These are phyloP conservation scores for Drosophila lacicola DNA, from an alignment of 2,888 invertebrate genomes.

Conservation along the genomic window DNA sequence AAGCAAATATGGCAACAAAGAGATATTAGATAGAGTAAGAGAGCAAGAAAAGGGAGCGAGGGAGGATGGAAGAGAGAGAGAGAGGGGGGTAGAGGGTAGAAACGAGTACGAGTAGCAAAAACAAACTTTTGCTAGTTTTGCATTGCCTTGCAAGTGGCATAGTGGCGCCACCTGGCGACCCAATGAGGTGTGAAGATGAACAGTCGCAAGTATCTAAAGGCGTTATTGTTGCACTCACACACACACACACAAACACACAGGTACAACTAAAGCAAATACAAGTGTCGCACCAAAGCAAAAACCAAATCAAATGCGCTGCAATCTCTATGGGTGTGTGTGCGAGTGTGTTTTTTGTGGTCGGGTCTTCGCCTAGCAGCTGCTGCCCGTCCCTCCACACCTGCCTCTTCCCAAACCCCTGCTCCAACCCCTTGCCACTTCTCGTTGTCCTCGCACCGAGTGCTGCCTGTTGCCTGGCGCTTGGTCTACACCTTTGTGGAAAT, in stretches of 20 bases:
- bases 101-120: conserved; percentile 14
- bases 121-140: conserved; percentile 36
- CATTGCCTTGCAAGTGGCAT: conserved; percentile 41
- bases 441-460: conserved; percentile 4
- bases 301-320: conserved; percentile 74
- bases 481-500: conserved; percentile 75
- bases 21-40: conserved; percentile 35
- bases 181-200: conserved; percentile 80
- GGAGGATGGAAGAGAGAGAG: not conserved
- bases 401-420: not conserved
- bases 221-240: conserved; percentile 58
- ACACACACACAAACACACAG: conserved; percentile 15
- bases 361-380: conserved; percentile 8
- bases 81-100: not conserved
- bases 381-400: not conserved
- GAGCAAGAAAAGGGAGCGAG: not conserved
- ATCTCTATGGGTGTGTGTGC: conserved; percentile 27
- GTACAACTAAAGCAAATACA: conserved; percentile 63
- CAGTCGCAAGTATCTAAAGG: conserved; percentile 76
- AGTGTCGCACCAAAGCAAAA: conserved; percentile 59
- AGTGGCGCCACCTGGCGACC: conserved; percentile 66
- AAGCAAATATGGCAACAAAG: conserved; percentile 58
- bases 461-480: conserved; percentile 53
- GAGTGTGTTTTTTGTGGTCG: conserved; percentile 52
- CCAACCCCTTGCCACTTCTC: not conserved